A percentile compares a stretch with the other conserved stretches of the same genome.
These are phyloP conservation scores for Endotricha flammealis DNA, from an alignment of 2,888 invertebrate species.

Conservation along the genomic window DNA sequence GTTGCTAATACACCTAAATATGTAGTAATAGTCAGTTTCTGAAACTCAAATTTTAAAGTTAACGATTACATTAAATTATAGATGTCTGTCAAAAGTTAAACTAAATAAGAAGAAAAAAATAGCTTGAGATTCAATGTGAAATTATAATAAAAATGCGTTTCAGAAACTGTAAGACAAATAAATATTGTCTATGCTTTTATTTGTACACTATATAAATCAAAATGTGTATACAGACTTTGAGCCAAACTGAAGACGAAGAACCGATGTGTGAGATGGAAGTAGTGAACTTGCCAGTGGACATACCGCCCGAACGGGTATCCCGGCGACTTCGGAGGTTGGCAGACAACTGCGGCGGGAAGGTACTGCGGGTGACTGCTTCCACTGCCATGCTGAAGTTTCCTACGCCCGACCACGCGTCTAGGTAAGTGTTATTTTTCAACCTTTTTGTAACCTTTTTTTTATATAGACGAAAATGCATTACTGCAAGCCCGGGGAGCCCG, in stretches of 20 bases:
- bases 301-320: conserved; percentile 75
- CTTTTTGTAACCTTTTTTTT: no score
- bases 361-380: conserved; percentile 80
- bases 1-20: no score
- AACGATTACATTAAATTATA: no score
- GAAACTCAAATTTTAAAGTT: no score
- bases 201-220: neutral
- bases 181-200: neutral
- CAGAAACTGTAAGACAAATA: no score
- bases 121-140: no score
- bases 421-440: conserved; percentile 79
- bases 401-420: conserved; percentile 82
- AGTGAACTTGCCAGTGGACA: conserved; percentile 81
- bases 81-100: no score
- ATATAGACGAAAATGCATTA: no score
- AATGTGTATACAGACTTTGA: conserved; percentile 16
- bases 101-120: no score
- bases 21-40: no score
- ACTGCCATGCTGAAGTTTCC: conserved; percentile 84
- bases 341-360: conserved; percentile 89
- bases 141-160: no score
- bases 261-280: conserved; percentile 80
- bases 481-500: no score
- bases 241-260: conserved; percentile 53
- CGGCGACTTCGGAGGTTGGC: conserved; percentile 83